Percentiles rank a stretch among this genome's conserved stretches.
phyloP scores from a whole-genome alignment of 2,797 vertebrate species.

The Bovichtus diacanthus region DNA sequence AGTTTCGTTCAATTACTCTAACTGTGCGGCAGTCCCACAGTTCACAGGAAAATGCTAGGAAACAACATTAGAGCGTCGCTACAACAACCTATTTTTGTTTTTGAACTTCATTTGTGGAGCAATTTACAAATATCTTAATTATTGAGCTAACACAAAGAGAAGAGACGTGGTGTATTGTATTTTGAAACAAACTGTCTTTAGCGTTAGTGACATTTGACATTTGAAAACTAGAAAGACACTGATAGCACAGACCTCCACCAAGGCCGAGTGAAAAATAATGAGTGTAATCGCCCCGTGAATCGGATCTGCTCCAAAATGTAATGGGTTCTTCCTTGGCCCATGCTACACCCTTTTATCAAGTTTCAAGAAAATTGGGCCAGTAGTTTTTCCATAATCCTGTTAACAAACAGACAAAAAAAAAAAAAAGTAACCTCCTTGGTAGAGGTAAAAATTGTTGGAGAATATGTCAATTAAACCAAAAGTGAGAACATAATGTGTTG shows the following conservation, averaged over 20 bases:
- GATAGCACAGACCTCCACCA: no score
- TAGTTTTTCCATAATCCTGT: no score
- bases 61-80: neutral
- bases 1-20: slow-evolving; percentile 62
- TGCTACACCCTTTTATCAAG: no score
- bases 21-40: slow-evolving; percentile 56
- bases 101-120: slow-evolving; percentile 18
- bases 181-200: neutral
- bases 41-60: slow-evolving; percentile 55
- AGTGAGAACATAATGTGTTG: neutral
- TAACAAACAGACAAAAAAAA: no score
- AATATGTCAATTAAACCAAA: neutral
- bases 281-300: no score
- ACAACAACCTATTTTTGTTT: slow-evolving; percentile 18
- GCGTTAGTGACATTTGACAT: no score
- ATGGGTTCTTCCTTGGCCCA: no score
- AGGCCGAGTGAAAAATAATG: no score
- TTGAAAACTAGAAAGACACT: neutral
- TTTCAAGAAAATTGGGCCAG: no score
- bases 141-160: slow-evolving; percentile 5
- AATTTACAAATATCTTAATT: slow-evolving; percentile 25
- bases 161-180: neutral
- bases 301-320: no score
- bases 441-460: neutral
- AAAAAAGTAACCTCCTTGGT: no score